A percentile compares a stretch with the other conserved stretches of the same genome.
phyloP scores from a whole-genome alignment of 2,797 vertebrate genomes.

The Gephyroberyx darwinii region DNA sequence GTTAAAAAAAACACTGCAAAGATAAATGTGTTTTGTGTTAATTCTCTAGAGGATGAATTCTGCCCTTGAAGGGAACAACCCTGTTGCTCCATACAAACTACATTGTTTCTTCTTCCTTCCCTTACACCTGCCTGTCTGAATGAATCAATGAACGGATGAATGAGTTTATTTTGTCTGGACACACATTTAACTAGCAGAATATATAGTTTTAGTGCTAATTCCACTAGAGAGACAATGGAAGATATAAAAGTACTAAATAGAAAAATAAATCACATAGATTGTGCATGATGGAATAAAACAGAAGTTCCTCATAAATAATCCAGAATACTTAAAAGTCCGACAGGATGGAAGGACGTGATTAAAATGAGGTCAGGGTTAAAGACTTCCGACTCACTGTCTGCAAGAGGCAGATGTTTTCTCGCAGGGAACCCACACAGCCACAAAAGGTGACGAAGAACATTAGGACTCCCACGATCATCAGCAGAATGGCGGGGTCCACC shows the following conservation, averaged over 20 bases:
- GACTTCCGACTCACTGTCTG: slow-evolving; percentile 81
- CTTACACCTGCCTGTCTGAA: neutral
- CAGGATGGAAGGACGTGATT: no score
- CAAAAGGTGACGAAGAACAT: slow-evolving; percentile 97
- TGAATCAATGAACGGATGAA: neutral
- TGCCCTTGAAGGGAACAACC: neutral
- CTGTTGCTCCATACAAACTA: no score
- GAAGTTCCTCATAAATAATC: neutral
- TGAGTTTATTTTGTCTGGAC: no score
- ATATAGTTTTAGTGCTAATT: no score
- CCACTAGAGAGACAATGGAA: neutral
- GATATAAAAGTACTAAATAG: no score
- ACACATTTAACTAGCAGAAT: no score
- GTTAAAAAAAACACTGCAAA: no score
- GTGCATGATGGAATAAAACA: no score
- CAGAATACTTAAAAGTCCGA: neutral
- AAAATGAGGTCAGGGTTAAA: neutral
- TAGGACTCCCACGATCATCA: slow-evolving; percentile 87
- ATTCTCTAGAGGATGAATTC: neutral
- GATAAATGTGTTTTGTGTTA: neutral
- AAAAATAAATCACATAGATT: neutral
- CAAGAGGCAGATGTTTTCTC: slow-evolving; percentile 95
- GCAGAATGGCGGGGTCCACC: slow-evolving; percentile 89
- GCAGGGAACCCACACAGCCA: slow-evolving; percentile 92
- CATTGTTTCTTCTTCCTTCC: neutral